Percentiles rank a stretch among this genome's conserved stretches.
Evolutionary conservation across 2,888 invertebrate genomes (phyloP).

Genomic region (Lasioglossum leucozonium): DNA sequence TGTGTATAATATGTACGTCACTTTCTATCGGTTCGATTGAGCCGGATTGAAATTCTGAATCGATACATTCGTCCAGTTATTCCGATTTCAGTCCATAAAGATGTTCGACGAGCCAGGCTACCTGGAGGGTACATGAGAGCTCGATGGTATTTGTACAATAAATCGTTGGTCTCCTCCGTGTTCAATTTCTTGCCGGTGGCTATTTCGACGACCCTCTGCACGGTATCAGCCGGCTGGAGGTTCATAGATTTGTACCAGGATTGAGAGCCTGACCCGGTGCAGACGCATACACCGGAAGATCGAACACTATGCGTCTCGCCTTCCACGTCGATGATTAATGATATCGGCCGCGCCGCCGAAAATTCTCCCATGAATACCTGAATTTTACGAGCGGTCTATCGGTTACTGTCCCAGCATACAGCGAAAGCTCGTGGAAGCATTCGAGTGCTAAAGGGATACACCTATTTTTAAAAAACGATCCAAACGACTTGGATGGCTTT

Average conservation of each 20-base stretch:
- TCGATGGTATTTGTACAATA: constrained; percentile 49
- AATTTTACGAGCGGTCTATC: constrained; percentile 17
- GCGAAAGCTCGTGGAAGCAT: neutral
- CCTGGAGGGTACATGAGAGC: constrained; percentile 55
- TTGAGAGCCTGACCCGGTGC: constrained; percentile 97
- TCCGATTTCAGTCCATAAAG: neutral
- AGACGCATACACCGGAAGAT: constrained; percentile 96
- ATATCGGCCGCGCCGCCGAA: constrained; percentile 95
- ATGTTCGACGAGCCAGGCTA: constrained; percentile 23
- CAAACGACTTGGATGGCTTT: neutral
- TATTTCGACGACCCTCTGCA: constrained; percentile 63
- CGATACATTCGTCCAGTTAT: neutral
- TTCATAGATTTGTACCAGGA: constrained; percentile 90
- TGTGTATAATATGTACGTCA: neutral
- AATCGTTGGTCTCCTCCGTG: constrained; percentile 37
- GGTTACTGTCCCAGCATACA: neutral
- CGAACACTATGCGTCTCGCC: constrained; percentile 93
- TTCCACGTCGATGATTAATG: constrained; percentile 92
- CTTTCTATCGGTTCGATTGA: neutral
- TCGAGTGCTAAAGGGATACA: neutral
- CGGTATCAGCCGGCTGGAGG: constrained; percentile 51
- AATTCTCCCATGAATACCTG: constrained; percentile 98
- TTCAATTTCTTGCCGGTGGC: constrained; percentile 64
- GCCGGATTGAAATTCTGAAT: neutral
- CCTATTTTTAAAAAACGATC: no score